Evolutionary conservation across 2,888 invertebrate genomes (phyloP), one percentile per base, ranked within the genome.

Genomic region (Heliconius cydno): DNA sequence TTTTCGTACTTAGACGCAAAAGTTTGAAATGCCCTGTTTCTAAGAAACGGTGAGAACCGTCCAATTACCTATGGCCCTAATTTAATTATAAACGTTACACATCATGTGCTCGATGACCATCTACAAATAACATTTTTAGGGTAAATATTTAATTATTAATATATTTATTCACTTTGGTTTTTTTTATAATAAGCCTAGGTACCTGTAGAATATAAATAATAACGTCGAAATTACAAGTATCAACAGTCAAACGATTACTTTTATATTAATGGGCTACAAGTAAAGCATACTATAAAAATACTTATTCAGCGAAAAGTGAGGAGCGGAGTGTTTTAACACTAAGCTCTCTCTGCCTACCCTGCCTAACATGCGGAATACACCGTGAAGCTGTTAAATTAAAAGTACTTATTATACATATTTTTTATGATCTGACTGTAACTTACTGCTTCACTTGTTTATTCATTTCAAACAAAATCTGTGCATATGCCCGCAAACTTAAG

Each of bases 41-140:
- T 46, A 41, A 41, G 73, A 52, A 38, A 77, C 66, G 30, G 82
- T 82, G 82, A 81, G 82, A 82, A 82, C 80, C 75, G 67, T 30
- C 82, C 78, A 81, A 82, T 81, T 82, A 82, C 65, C 70, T 77
- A 57, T 75, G 71, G 75, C 74, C 77, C 77, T 79, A 81, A 82
- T 82, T 82, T 79, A 81, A 81, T 82, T 80, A 80, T 72, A 72
- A 71, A 76, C 72, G 67, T 71, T 77, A 78, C 80, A 65, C 78
- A 60, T 52, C 76, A 25, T 57, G 77, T 75, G 65, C 65, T 65
- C 75, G 41, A 19, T 34, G 65, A 41, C 30, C 75, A 46, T 28
- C 65, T 22, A 63, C 28, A 22, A 28, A 65, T 41, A 41, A 30
- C 38, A 9, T 52, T 68, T 77, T 63, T 41, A 71, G 71, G 70